A percentile compares a stretch with the other conserved stretches of the same genome.
These are phyloP conservation scores for Hylomyscus alleni DNA, from an alignment of 2,797 vertebrate species.

Conservation along the genomic window DNA sequence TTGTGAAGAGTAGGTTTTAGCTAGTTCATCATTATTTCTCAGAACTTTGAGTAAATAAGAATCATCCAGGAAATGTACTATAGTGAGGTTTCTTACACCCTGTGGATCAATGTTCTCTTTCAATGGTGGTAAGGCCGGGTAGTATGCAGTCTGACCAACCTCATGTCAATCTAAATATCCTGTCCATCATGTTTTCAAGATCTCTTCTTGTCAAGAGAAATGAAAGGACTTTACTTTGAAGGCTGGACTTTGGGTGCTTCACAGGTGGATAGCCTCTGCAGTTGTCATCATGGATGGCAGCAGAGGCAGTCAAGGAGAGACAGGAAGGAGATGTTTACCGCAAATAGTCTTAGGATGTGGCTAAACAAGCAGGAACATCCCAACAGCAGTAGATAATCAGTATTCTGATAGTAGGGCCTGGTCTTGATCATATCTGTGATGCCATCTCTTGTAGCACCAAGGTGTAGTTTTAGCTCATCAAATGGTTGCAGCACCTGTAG, in stretches of 20 bases:
- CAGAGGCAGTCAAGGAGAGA: background rate
- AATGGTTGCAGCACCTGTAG: background rate
- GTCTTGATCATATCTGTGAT: background rate
- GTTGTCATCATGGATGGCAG: background rate
- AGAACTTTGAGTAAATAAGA: conserved; percentile 51
- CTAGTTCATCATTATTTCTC: background rate
- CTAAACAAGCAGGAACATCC: background rate
- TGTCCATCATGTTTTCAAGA: background rate
- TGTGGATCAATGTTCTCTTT: background rate
- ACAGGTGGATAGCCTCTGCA: background rate
- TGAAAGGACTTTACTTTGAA: background rate
- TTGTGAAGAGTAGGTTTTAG: background rate
- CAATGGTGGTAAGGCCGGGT: background rate
- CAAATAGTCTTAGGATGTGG: background rate
- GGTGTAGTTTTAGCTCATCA: background rate
- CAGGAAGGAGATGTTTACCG: background rate
- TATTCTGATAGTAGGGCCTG: background rate
- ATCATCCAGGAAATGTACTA: conserved; percentile 4
- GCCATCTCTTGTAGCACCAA: too few relatives aligned
- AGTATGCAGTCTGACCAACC: background rate
- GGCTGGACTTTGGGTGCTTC: too few relatives aligned
- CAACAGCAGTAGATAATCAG: background rate
- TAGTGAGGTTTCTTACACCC: background rate
- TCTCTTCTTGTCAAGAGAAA: background rate
- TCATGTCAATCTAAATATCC: background rate